Evolutionary conservation across 2,113 vertebrate species (phyloP).

Genomic region (Fregetta grallaria): DNA sequence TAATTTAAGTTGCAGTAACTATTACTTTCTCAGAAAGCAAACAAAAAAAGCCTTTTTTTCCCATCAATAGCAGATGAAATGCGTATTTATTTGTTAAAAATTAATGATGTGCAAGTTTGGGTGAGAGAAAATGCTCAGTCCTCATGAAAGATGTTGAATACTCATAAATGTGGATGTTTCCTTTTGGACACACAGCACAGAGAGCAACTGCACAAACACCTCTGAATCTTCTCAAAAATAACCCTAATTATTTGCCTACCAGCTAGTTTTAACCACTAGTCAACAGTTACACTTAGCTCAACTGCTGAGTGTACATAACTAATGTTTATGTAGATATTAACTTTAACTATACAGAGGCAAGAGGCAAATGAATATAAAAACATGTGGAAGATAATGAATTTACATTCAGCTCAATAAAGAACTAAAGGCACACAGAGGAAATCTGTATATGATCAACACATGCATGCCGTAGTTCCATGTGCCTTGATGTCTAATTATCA

Average conservation of each 20-base stretch:
- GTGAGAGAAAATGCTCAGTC: not conserved
- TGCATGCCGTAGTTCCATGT: not conserved
- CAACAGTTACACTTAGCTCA: not conserved
- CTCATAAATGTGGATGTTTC: not conserved
- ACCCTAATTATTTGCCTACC: not conserved
- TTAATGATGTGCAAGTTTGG: not conserved
- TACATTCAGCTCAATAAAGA: not conserved
- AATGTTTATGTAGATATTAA: not conserved
- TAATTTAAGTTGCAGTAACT: not conserved
- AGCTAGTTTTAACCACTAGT: not conserved
- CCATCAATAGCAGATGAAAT: not conserved
- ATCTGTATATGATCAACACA: not conserved
- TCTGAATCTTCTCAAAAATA: not conserved
- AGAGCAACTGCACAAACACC: not conserved
- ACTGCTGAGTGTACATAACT: not conserved
- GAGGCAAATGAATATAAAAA: not conserved
- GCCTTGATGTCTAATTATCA: not conserved
- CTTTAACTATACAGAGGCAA: not conserved
- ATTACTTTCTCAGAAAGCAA: not conserved
- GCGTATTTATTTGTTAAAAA: not conserved
- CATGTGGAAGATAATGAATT: not conserved
- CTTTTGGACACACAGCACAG: not conserved
- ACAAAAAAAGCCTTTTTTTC: not conserved
- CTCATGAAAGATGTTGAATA: not conserved
- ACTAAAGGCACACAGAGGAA: not conserved